phyloP scores from a whole-genome alignment of 2,888 invertebrate species.

The Apamea monoglypha region DNA sequence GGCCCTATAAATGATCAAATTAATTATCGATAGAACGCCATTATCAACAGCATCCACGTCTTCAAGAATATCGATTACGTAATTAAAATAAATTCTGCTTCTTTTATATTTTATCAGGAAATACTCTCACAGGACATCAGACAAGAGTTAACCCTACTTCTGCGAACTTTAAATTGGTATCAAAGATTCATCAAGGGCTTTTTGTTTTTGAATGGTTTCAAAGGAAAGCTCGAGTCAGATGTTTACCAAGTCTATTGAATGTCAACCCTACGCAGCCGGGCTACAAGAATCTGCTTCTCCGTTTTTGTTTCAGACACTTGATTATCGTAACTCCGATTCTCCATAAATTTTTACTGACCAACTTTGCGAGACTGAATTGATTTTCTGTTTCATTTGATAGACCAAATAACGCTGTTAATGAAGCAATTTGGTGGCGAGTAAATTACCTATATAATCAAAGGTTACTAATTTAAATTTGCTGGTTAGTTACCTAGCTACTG shows the following conservation, averaged over 20 bases:
- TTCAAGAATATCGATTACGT: conserved; percentile 37
- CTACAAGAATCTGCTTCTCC: conserved; percentile 46
- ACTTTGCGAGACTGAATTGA: conserved; percentile 44
- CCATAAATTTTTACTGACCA: conserved; percentile 46
- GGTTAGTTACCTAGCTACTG: conserved; percentile 21
- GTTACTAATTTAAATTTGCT: conserved; percentile 43
- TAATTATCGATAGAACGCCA: not conserved
- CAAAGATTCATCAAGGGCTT: conserved; percentile 67
- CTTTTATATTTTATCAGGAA: conserved; percentile 25
- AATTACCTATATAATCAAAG: conserved; percentile 46
- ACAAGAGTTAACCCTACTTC: conserved; percentile 46
- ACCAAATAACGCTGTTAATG: conserved; percentile 40
- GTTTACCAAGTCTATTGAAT: conserved; percentile 66
- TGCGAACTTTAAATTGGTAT: conserved; percentile 65
- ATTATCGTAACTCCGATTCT: conserved; percentile 57
- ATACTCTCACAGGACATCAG: conserved; percentile 31
- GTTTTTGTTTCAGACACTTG: conserved; percentile 60
- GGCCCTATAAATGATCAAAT: conserved; percentile 9
- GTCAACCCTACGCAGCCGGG: conserved; percentile 50
- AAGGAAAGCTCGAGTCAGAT: conserved; percentile 49
- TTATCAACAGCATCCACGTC: not conserved
- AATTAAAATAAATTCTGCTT: conserved; percentile 32
- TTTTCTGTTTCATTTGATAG: conserved; percentile 48
- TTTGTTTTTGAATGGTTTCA: conserved; percentile 62
- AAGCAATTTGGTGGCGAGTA: conserved; percentile 44